Percentiles rank a stretch among this genome's conserved stretches.
These are phyloP conservation scores for Bathybates hornii DNA, from an alignment of 2,113 vertebrate genomes.

Conservation along the genomic window DNA sequence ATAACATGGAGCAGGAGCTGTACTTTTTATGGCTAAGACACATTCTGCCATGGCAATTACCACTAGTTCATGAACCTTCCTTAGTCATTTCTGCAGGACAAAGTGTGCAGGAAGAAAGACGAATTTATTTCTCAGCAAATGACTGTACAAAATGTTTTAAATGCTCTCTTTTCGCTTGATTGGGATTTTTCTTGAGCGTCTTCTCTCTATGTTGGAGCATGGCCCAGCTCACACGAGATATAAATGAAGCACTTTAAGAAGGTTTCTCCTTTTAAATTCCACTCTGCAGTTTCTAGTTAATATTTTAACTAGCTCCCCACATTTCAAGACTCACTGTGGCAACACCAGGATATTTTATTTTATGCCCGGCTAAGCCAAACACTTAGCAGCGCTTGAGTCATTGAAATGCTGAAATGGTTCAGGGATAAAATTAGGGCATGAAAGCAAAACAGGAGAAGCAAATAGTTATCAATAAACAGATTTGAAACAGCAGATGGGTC, in stretches of 20 bases:
- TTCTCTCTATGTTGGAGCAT: not conserved
- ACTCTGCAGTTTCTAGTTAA: not conserved
- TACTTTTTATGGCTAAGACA: constrained; percentile 2
- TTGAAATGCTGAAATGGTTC: constrained; percentile 15
- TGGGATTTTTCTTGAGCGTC: not conserved
- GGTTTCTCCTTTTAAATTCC: constrained; percentile 1
- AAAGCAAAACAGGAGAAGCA: constrained; percentile 28
- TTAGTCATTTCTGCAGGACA: not conserved
- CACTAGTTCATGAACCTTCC: not conserved
- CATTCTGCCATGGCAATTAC: not conserved
- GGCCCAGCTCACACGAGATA: not conserved
- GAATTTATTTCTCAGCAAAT: constrained; percentile 9
- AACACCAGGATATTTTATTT: not conserved
- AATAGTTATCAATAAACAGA: constrained; percentile 53
- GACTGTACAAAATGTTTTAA: not conserved
- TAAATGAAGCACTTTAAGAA: constrained; percentile 25
- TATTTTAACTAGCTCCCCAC: constrained; percentile 11
- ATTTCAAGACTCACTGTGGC: not conserved
- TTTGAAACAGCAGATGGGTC: constrained; percentile 50
- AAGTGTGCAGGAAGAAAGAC: not conserved
- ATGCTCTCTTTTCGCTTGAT: not conserved
- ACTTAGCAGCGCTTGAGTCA: not conserved
- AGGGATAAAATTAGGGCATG: constrained; percentile 27
- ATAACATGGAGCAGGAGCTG: not conserved
- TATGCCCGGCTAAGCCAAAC: not conserved